Percentiles rank a stretch among this genome's conserved stretches.
Conservation (phyloP, 2,113 vertebrate species). For the Entelurus aequoreus region DNA sequence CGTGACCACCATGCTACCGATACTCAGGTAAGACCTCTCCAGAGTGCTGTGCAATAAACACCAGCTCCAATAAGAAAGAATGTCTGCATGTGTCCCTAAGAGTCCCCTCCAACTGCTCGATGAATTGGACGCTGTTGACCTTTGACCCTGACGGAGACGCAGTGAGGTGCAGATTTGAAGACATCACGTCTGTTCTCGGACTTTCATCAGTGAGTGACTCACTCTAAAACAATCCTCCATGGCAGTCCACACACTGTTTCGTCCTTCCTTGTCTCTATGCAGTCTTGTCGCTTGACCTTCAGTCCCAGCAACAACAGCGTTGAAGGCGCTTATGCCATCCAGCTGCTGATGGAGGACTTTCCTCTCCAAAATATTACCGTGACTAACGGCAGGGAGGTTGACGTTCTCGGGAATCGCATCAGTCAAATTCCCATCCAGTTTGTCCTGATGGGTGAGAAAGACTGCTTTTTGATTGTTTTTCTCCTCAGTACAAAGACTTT, state of each 20-base stretch:
- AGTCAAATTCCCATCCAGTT: conserved; percentile 54
- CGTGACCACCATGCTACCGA: conserved; percentile 30
- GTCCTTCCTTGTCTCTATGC: neutral
- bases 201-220: conserved; percentile 25
- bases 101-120: conserved; percentile 44
- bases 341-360: conserved; percentile 57
- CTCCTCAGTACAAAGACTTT: neutral
- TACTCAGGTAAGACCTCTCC: conserved; percentile 13
- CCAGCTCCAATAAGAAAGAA: neutral
- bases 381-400: neutral
- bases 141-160: conserved; percentile 40
- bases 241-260: no score
- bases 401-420: conserved; percentile 2
- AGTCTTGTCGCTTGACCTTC: conserved; percentile 37
- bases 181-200: neutral
- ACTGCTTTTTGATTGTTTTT: neutral
- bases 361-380: conserved; percentile 17
- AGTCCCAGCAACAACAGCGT: neutral
- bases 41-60: neutral
- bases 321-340: conserved; percentile 13
- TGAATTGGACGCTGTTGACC: conserved; percentile 24
- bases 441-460: conserved; percentile 23
- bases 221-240: neutral
- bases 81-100: conserved; percentile 6
- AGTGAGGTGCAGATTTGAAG: conserved; percentile 31